phyloP scores from a whole-genome alignment of 2,888 invertebrate genomes.

The Slavum lentiscoides region DNA sequence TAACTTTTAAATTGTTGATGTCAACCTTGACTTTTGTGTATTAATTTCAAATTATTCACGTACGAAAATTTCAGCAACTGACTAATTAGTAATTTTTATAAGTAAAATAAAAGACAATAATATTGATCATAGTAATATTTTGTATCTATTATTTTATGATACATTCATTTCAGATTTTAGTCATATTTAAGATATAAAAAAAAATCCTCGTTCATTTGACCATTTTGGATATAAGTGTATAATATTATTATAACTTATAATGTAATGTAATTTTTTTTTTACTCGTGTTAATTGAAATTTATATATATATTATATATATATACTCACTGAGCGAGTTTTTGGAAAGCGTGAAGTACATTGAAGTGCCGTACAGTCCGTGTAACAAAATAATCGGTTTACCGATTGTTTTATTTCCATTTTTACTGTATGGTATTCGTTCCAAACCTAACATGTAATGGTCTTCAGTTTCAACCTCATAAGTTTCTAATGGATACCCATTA shows the following conservation, averaged over 20 bases:
- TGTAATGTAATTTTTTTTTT: background rate
- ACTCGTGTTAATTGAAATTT: background rate
- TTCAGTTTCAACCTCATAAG: constrained; percentile 52
- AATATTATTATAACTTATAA: background rate
- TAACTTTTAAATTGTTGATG: no score
- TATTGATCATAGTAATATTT: no score
- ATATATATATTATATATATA: background rate
- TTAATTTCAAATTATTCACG: no score
- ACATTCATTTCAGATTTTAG: no score
- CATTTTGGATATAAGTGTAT: no score
- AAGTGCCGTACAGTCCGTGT: constrained; percentile 54
- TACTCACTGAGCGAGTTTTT: constrained; percentile 54
- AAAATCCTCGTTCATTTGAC: no score
- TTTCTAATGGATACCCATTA: constrained; percentile 55
- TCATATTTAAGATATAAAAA: no score
- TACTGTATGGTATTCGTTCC: constrained; percentile 55
- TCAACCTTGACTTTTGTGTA: no score
- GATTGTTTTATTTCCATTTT: constrained; percentile 33
- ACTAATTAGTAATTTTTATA: no score
- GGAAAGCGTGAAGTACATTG: constrained; percentile 50
- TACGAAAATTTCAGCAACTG: no score
- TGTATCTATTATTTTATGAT: no score
- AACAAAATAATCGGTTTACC: constrained; percentile 54
- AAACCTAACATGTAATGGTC: constrained; percentile 54
- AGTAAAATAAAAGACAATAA: no score